Conservation (phyloP, 1,140 invertebrate genomes). For the Apolygus lucorum region DNA sequence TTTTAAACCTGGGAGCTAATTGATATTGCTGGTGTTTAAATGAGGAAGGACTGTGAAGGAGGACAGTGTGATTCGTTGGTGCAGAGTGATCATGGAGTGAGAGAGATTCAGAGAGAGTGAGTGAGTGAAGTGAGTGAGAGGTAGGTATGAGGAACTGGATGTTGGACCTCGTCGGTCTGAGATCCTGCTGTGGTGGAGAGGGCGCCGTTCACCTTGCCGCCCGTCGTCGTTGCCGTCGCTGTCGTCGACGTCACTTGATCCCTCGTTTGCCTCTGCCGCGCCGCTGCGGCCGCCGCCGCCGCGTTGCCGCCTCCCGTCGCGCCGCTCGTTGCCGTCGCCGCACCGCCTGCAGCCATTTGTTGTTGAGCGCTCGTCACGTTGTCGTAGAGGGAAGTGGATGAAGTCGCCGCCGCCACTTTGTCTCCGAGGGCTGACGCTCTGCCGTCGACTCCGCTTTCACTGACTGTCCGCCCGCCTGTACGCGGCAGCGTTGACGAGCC, state of each 20-base stretch:
- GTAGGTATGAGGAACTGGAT: neutral
- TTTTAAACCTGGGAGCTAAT: no score
- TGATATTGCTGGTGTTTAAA: no score
- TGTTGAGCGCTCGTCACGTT: slow-evolving; percentile 52
- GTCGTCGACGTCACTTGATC: slow-evolving; percentile 40
- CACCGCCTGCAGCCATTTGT: slow-evolving; percentile 36
- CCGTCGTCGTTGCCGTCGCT: slow-evolving; percentile 30
- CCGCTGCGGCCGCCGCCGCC: slow-evolving; percentile 31
- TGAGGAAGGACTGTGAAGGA: no score
- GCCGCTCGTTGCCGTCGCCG: neutral
- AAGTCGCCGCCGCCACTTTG: slow-evolving; percentile 71
- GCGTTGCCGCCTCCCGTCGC: neutral
- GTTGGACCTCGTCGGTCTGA: slow-evolving; percentile 35
- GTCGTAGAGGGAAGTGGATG: slow-evolving; percentile 81
- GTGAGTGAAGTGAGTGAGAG: neutral
- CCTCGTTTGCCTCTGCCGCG: slow-evolving; percentile 37
- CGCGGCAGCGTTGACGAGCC: slow-evolving; percentile 76
- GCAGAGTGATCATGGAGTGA: no score
- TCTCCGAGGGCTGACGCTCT: slow-evolving; percentile 44
- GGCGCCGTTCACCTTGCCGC: slow-evolving; percentile 33
- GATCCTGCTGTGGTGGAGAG: slow-evolving; percentile 32
- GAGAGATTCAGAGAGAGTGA: neutral
- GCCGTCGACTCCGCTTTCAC: slow-evolving; percentile 52
- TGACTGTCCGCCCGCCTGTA: slow-evolving; percentile 58
- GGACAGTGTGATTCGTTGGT: no score